phyloP scores from a whole-genome alignment of 2,113 vertebrate species.

The Spea bombifrons region DNA sequence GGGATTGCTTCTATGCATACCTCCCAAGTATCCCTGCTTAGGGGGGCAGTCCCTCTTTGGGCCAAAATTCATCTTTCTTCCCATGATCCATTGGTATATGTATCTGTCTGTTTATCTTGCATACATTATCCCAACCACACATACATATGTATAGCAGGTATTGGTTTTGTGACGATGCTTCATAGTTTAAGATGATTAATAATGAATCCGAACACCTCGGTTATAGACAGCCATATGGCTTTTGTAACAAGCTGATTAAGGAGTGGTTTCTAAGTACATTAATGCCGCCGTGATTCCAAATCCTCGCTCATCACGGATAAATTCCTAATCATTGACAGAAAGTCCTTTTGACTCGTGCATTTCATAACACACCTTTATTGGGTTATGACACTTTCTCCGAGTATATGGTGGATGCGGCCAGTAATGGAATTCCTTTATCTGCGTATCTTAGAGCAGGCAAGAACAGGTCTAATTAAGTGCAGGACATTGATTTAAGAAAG shows the following conservation, averaged over 20 bases:
- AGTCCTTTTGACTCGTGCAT: constrained; percentile 4
- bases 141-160: too few species aligned
- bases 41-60: too few species aligned
- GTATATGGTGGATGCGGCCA: not conserved
- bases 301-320: constrained; percentile 21
- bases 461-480: too few species aligned
- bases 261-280: constrained; percentile 1
- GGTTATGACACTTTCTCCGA: not conserved
- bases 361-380: not conserved
- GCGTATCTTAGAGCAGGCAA: too few species aligned
- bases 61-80: too few species aligned
- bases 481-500: too few species aligned
- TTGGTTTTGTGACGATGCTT: not conserved
- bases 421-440: too few species aligned
- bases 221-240: not conserved
- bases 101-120: too few species aligned
- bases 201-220: not conserved
- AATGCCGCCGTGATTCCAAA: constrained; percentile 23
- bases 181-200: not conserved
- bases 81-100: too few species aligned
- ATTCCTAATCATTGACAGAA: constrained; percentile 14
- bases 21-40: too few species aligned
- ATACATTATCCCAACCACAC: too few species aligned
- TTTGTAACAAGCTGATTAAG: not conserved
- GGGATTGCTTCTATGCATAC: too few species aligned